Percentiles rank a stretch among this genome's conserved stretches.
Evolutionary conservation across 2,113 vertebrate genomes (phyloP).

Genomic region (Phrynosoma blainvillii): DNA sequence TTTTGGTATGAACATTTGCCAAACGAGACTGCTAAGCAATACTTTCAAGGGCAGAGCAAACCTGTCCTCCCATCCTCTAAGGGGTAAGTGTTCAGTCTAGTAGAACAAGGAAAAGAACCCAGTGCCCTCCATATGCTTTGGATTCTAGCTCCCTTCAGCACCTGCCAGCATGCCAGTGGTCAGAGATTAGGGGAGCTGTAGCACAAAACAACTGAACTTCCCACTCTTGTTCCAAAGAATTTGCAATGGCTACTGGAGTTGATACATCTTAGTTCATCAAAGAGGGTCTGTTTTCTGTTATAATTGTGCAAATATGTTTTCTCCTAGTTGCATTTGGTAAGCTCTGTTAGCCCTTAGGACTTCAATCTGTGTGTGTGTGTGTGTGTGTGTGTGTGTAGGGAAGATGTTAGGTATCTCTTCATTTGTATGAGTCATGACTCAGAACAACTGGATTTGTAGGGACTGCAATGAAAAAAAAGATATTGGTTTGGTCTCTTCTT

Average conservation of each 20-base stretch:
- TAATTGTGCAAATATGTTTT: conserved; percentile 47
- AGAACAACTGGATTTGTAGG: conserved; percentile 32
- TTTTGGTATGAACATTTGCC: too few relatives aligned
- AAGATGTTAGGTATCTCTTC: background rate
- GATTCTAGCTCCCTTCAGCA: background rate
- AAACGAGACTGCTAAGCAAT: too few relatives aligned
- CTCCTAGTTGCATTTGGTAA: conserved; percentile 36
- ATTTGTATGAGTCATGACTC: conserved; percentile 28
- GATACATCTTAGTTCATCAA: conserved; percentile 44
- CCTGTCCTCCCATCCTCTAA: too few relatives aligned
- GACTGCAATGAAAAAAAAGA: conserved; percentile 11
- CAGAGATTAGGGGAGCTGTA: background rate
- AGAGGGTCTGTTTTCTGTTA: conserved; percentile 26
- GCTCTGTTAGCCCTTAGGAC: conserved; percentile 55
- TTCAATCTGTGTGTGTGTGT: conserved; percentile 12
- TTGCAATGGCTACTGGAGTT: background rate
- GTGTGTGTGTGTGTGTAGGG: background rate
- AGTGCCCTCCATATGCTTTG: background rate
- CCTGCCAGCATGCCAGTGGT: background rate
- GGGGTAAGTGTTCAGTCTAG: too few relatives aligned
- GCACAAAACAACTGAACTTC: background rate
- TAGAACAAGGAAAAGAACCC: background rate
- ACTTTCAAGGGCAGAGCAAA: too few relatives aligned
- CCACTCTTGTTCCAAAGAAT: background rate
- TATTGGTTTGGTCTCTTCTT: background rate